phyloP scores from a whole-genome alignment of 2,888 invertebrate species.

The Mylabris sibirica region DNA sequence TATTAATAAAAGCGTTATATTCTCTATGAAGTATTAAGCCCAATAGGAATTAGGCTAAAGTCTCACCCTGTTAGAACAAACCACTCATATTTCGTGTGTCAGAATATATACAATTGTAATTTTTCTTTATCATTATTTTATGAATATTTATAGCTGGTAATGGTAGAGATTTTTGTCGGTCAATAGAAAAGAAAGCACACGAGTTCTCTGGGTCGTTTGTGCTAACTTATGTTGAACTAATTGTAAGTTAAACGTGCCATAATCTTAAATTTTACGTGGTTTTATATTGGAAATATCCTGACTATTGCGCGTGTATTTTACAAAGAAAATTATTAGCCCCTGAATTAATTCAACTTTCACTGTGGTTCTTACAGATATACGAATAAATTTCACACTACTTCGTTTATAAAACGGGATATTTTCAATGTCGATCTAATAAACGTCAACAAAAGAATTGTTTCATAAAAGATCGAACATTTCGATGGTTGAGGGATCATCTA shows the following conservation, averaged over 20 bases:
- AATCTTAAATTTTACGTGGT: not conserved
- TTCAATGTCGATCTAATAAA: not conserved
- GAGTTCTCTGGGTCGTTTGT: not conserved
- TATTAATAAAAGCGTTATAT: not conserved
- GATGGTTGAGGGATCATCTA: conserved; percentile 1
- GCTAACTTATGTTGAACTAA: not conserved
- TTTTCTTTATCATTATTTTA: not conserved
- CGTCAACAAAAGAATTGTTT: not conserved
- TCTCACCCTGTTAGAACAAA: not conserved
- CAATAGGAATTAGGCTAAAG: not conserved
- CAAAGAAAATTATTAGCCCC: not conserved
- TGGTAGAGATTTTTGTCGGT: not conserved
- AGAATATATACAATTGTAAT: not conserved
- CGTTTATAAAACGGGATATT: not conserved
- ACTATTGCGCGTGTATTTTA: not conserved
- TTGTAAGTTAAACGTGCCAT: not conserved
- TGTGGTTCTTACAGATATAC: not conserved
- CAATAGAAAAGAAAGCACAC: not conserved
- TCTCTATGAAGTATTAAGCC: not conserved
- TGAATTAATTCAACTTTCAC: not conserved
- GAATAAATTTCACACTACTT: no score
- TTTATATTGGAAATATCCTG: not conserved
- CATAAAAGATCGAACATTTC: not conserved
- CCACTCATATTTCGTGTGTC: not conserved
- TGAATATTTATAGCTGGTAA: not conserved